Conservation (phyloP, 2,888 invertebrate species). For the Cosmopolites sordidus region DNA sequence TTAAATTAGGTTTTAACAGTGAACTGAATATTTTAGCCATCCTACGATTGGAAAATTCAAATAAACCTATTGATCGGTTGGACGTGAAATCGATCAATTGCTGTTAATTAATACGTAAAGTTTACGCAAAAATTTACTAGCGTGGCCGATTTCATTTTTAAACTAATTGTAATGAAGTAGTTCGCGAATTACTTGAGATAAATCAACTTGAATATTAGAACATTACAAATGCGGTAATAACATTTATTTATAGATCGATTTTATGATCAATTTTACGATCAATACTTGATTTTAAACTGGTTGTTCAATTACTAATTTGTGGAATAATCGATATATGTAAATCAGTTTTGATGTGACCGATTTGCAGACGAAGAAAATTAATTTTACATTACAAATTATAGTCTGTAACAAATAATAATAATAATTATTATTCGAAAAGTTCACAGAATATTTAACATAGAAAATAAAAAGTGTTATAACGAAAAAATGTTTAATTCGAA, state of each 20-base stretch:
- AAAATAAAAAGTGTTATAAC: too few relatives aligned
- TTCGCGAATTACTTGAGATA: neutral
- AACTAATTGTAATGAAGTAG: conserved; percentile 1
- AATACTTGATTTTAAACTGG: neutral
- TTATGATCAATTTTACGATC: neutral
- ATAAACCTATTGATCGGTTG: conserved; percentile 6
- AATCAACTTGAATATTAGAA: neutral
- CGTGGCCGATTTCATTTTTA: neutral
- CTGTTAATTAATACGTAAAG: conserved; percentile 11
- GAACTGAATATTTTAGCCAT: conserved; percentile 2
- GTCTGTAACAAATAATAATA: too few relatives aligned
- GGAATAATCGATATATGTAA: neutral
- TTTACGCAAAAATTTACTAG: conserved; percentile 6
- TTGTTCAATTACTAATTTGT: neutral
- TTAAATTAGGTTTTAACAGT: conserved; percentile 13
- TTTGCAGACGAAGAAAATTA: too few relatives aligned
- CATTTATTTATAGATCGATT: conserved; percentile 1
- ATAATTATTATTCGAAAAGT: too few relatives aligned
- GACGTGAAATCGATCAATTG: conserved; percentile 11
- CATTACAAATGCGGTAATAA: conserved; percentile 1
- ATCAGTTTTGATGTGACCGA: neutral
- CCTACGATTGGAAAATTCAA: conserved; percentile 10
- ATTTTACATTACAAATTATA: too few relatives aligned
- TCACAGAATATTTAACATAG: too few relatives aligned
- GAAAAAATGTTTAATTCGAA: too few relatives aligned